Evolutionary conservation across 1,140 invertebrate species (phyloP).

Genomic region (Homalodisca vitripennis): DNA sequence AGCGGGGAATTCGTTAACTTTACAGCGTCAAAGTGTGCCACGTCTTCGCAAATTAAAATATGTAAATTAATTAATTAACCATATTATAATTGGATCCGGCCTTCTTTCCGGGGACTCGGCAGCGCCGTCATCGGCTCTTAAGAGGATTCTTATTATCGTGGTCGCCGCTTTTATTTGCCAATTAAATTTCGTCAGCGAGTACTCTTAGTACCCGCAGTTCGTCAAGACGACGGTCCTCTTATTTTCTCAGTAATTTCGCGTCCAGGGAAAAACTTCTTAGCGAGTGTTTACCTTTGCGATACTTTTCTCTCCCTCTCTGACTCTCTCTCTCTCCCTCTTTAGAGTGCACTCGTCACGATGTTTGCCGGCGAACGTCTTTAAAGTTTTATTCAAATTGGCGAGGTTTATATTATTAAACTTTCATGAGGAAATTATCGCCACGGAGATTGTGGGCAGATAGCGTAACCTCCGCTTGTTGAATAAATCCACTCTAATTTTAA

Average conservation of each 20-base stretch:
- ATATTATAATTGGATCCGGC: slow-evolving; percentile 3
- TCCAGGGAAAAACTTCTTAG: not conserved
- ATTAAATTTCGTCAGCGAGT: slow-evolving; percentile 17
- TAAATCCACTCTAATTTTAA: too few relatives aligned
- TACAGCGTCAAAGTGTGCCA: not conserved
- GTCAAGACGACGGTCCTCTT: too few relatives aligned
- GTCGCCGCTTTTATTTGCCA: not conserved
- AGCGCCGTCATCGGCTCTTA: too few relatives aligned
- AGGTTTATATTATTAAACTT: not conserved
- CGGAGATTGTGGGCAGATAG: too few relatives aligned
- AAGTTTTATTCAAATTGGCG: slow-evolving; percentile 6
- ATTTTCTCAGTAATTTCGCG: not conserved
- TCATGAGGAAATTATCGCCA: not conserved
- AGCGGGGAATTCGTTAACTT: too few relatives aligned
- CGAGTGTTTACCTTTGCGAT: slow-evolving; percentile 6
- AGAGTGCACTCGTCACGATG: not conserved
- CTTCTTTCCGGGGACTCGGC: not conserved
- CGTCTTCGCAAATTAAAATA: not conserved
- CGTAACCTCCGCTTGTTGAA: too few relatives aligned
- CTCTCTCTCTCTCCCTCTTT: not conserved
- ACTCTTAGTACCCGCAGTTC: not conserved
- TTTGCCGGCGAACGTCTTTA: not conserved
- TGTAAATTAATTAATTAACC: slow-evolving; percentile 20
- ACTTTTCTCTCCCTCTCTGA: too few relatives aligned
- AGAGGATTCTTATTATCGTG: not conserved